Evolutionary conservation across 2,113 vertebrate genomes (phyloP).

Genomic region (Toxostoma redivivum): DNA sequence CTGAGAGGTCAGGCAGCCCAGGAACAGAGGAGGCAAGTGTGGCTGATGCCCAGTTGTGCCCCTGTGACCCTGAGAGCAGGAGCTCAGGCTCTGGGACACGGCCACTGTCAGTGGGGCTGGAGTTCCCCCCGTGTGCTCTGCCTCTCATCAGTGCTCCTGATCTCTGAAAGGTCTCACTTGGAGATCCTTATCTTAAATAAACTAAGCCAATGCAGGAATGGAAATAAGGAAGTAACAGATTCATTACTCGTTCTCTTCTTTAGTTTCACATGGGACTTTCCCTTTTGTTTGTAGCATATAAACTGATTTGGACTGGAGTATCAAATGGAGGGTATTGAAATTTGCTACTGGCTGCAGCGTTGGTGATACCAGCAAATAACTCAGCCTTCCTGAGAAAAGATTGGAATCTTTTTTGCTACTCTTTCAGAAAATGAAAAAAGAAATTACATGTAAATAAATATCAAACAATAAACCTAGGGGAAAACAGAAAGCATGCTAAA

Average conservation of each 20-base stretch:
- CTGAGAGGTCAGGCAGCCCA: not conserved
- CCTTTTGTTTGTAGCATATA: not conserved
- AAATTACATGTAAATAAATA: not conserved
- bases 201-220: not conserved
- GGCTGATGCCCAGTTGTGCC: not conserved
- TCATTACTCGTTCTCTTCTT: not conserved
- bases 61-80: rapidly evolving
- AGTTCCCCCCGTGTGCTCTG: not conserved
- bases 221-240: not conserved
- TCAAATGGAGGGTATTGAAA: not conserved
- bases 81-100: not conserved
- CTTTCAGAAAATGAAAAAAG: not conserved
- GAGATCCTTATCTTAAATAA: conserved; percentile 14
- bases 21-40: not conserved
- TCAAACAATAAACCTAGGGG: not conserved
- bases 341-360: not conserved
- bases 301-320: not conserved
- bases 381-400: not conserved
- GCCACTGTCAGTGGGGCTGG: not conserved
- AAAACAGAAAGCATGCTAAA: not conserved
- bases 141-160: not conserved
- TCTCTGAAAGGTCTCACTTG: not conserved
- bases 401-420: not conserved
- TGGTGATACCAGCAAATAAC: not conserved
- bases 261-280: not conserved